phyloP scores from a whole-genome alignment of 2,888 invertebrate species.

The Archips crataeganus region DNA sequence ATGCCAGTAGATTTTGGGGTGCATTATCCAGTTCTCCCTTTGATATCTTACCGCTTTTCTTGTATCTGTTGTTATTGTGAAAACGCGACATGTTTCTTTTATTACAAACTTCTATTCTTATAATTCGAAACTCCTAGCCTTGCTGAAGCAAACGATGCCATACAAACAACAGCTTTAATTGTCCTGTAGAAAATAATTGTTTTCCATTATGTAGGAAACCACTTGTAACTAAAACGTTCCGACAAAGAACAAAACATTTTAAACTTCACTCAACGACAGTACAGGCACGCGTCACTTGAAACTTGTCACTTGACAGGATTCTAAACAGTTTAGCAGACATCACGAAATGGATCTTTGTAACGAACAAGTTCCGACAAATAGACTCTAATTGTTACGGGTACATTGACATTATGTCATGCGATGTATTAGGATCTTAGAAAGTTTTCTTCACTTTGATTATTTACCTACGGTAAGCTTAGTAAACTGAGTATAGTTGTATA shows the following conservation, averaged over 20 bases:
- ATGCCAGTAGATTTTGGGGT: background rate
- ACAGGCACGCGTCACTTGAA: slow-evolving; percentile 25
- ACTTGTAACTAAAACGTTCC: slow-evolving; percentile 11
- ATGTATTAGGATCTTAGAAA: slow-evolving; percentile 5
- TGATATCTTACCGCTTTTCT: slow-evolving; percentile 5
- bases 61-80: background rate
- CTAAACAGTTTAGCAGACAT: slow-evolving; percentile 19
- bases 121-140: background rate
- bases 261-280: background rate
- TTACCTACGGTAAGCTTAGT: background rate
- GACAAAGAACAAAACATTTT: slow-evolving; percentile 19
- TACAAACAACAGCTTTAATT: background rate
- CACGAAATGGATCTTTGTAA: slow-evolving; percentile 14
- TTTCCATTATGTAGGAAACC: slow-evolving; percentile 1
- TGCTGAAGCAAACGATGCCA: background rate
- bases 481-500: too few relatives aligned
- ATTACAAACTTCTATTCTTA: background rate
- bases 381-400: slow-evolving; percentile 14
- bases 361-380: slow-evolving; percentile 6
- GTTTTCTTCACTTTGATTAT: slow-evolving; percentile 2
- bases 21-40: slow-evolving; percentile 4
- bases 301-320: slow-evolving; percentile 20
- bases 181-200: background rate
- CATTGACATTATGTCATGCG: background rate
- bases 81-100: background rate